These are phyloP conservation scores for Synergus japonicus DNA, from an alignment of 2,888 invertebrate genomes.

Conservation along the genomic window DNA sequence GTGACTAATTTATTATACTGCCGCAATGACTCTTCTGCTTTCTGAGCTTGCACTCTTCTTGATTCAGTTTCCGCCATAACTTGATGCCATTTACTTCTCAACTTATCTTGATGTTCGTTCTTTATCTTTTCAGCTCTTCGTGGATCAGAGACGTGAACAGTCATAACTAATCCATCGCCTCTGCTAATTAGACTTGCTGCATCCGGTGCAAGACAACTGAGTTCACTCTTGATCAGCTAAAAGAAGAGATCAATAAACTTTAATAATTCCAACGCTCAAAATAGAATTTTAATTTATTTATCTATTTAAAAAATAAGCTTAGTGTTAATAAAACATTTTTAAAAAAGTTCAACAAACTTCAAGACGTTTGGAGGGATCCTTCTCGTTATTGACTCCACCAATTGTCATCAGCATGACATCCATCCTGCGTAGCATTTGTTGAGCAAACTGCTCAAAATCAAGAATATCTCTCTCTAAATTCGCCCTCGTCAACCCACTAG, in stretches of 20 bases:
- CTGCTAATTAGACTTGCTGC: conserved; percentile 88
- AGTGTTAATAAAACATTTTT: conserved; percentile 14
- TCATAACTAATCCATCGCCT: conserved; percentile 87
- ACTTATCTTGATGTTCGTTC: conserved; percentile 80
- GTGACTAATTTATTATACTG: conserved; percentile 78
- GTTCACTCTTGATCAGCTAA: conserved; percentile 82
- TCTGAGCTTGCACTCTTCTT: conserved; percentile 79
- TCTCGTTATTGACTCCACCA: conserved; percentile 80
- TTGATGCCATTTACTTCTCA: conserved; percentile 82
- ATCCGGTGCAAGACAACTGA: conserved; percentile 84
- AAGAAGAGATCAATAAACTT: conserved; percentile 23
- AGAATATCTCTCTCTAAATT: conserved; percentile 75
- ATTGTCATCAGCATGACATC: conserved; percentile 81
- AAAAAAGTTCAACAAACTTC: conserved; percentile 77
- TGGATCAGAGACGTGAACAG: conserved; percentile 81
- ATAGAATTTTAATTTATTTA: no score
- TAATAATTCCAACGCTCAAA: neutral
- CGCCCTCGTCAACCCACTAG: conserved; percentile 68
- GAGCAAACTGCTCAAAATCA: conserved; percentile 77
- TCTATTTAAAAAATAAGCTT: neutral
- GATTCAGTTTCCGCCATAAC: conserved; percentile 83
- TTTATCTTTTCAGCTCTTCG: conserved; percentile 81
- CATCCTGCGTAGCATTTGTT: conserved; percentile 80
- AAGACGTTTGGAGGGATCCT: conserved; percentile 82
- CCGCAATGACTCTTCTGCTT: conserved; percentile 80